Base-by-base conservation (phyloP, 2,797 vertebrate species). In the Sebastes hubbsi region DNA sequence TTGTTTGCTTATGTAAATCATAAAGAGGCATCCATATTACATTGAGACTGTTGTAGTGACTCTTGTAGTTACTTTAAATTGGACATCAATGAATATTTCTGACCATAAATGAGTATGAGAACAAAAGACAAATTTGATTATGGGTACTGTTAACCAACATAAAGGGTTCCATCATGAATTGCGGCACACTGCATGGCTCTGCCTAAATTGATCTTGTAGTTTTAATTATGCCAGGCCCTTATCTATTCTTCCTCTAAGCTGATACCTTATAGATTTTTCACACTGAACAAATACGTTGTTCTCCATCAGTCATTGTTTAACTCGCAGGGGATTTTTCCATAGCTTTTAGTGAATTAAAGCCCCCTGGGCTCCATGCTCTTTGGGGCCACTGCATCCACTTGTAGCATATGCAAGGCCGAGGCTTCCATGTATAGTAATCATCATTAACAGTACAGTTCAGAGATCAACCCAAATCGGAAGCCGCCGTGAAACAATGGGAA, bases 181-280 rank as follows among this genome's bases (percentile, higher is more conserved):
- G 24, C 8, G 22, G 78, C 66, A 36, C 78, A 46, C 27, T 46
- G 49, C 68, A 72, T 75, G 65, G 54, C 75, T 77, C 10, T 16
- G 25, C 55, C 34, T 83, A 67, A 89, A 74, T 32, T 72, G 75
- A 85, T 85, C 66, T 56, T 68, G 61, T 77, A 72, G 18, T 84
- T 84, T 85, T 80, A 85, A 88, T 87, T 78, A 84, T 67, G 59
- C 86, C 55, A 52, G 36, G 18, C 12, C 16, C 79, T 86, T 74
- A 83, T 89, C 80, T 82, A 18, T 55, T 59, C 25, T 75, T 78
- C 75, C 42, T 88, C 38, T 76, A 63, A 60, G 56, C 80, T 82
- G 77, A 84, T 79, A 56, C 75, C 54, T 36, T 77, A 73, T 78
- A 60, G 5, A 61, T 75, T 63, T 80, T 86, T 81, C 67, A 65